Evolutionary conservation across 2,797 vertebrate genomes (phyloP).

Genomic region (Ptychadena robeensis): DNA sequence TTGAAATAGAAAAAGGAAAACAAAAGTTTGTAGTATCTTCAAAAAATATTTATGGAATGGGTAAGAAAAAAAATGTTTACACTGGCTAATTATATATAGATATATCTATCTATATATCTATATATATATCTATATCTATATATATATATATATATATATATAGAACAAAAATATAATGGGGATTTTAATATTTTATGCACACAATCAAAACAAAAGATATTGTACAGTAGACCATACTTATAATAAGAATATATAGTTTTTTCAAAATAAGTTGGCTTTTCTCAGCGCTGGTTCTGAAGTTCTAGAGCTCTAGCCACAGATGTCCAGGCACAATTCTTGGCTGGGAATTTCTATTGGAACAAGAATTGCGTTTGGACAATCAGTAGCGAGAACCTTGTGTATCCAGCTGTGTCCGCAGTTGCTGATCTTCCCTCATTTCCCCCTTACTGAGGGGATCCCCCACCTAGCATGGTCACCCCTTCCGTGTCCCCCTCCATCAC

Average conservation of each 20-base stretch:
- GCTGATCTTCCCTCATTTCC: slow-evolving; percentile 59
- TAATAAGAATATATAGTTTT: background rate
- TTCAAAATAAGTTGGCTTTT: slow-evolving; percentile 7
- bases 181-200: background rate
- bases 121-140: too few relatives aligned
- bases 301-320: slow-evolving; percentile 94
- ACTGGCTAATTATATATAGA: background rate
- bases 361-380: slow-evolving; percentile 99
- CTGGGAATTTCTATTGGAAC: slow-evolving; percentile 87
- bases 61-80: background rate
- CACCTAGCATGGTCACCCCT: slow-evolving; percentile 59
- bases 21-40: background rate
- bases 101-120: too few relatives aligned
- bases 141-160: too few relatives aligned
- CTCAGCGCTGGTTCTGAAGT: slow-evolving; percentile 61
- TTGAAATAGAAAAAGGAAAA: too few relatives aligned
- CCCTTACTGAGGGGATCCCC: slow-evolving; percentile 39
- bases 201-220: background rate
- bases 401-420: slow-evolving; percentile 51
- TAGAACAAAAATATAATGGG: background rate
- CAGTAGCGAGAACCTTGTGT: slow-evolving; percentile 83
- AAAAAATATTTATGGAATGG: background rate
- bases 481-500: slow-evolving; percentile 16
- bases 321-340: slow-evolving; percentile 99
- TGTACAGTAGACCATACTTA: background rate